Conservation (phyloP, 2,113 vertebrate species). For the Clupea harengus region DNA sequence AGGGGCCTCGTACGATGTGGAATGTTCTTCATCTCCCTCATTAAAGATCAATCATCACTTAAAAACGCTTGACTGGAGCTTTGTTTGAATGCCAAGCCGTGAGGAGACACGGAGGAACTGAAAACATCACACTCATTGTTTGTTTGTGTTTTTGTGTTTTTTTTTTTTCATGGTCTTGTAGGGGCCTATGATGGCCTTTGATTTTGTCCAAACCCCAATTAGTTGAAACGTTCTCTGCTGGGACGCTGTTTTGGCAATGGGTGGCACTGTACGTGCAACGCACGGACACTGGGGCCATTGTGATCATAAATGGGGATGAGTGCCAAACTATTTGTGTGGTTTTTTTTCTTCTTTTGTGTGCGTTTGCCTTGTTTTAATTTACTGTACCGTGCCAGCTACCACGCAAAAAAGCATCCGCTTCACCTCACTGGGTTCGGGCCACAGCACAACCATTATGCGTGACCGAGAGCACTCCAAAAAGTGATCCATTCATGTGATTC, state of each 20-base stretch:
- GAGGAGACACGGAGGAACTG: not conserved
- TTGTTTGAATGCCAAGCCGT: not conserved
- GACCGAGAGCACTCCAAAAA: not conserved
- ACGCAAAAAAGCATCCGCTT: not conserved
- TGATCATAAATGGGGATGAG: not conserved
- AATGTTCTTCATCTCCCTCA: not conserved
- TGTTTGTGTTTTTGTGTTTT: not conserved
- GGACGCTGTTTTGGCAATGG: constrained; percentile 10
- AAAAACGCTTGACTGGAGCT: not conserved
- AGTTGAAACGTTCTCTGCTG: constrained; percentile 34
- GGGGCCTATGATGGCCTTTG: not conserved
- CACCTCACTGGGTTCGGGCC: not conserved
- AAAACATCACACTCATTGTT: not conserved
- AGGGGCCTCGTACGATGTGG: not conserved
- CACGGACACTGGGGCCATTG: not conserved
- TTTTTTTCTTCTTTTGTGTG: not conserved
- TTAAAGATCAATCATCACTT: not conserved
- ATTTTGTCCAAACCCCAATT: constrained; percentile 42
- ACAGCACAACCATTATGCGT: not conserved
- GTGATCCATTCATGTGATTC: not conserved
- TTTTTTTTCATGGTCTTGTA: not conserved
- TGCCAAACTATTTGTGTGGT: not conserved
- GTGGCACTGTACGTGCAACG: not conserved
- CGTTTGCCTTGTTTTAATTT: not conserved
- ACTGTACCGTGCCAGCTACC: not conserved